A percentile compares a stretch with the other conserved stretches of the same genome.
These are phyloP conservation scores for Dasysyrphus albostriatus DNA, from an alignment of 2,888 invertebrate species.

Conservation along the genomic window DNA sequence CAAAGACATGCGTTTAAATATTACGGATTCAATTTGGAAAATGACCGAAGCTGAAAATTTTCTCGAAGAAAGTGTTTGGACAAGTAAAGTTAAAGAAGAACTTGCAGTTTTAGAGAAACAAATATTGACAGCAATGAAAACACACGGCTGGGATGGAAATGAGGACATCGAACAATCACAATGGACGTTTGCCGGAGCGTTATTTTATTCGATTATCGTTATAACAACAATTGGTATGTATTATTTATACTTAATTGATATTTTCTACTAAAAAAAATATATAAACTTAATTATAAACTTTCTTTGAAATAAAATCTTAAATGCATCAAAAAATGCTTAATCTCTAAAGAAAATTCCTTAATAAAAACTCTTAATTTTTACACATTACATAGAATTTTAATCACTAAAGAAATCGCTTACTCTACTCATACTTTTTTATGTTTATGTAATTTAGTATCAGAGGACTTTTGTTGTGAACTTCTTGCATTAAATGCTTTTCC, in stretches of 20 bases:
- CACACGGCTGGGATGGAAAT: conserved; percentile 95
- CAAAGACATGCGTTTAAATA: conserved; percentile 88
- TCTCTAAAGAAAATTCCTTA: neutral
- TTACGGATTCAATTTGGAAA: conserved; percentile 91
- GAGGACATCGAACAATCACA: conserved; percentile 87
- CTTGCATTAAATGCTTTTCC: conserved; percentile 41
- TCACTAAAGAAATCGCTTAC: neutral
- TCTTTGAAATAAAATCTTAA: neutral
- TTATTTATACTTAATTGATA: conserved; percentile 30
- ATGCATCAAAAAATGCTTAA: too few relatives aligned
- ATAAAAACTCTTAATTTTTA: neutral
- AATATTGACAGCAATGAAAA: conserved; percentile 92
- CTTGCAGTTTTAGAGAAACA: conserved; percentile 88
- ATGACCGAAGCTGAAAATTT: conserved; percentile 85
- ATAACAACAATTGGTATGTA: conserved; percentile 96
- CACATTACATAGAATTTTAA: neutral
- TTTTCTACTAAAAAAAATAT: neutral
- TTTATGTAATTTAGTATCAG: conserved; percentile 37
- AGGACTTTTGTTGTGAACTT: conserved; percentile 15
- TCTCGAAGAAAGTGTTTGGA: conserved; percentile 92
- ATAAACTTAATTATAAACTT: neutral
- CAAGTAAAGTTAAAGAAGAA: conserved; percentile 87
- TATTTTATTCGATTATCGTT: conserved; percentile 97
- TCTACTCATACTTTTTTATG: conserved; percentile 27
- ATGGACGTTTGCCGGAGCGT: conserved; percentile 94